Base-by-base conservation (phyloP, 2,113 vertebrate genomes). In the Megatriorchis doriae region DNA sequence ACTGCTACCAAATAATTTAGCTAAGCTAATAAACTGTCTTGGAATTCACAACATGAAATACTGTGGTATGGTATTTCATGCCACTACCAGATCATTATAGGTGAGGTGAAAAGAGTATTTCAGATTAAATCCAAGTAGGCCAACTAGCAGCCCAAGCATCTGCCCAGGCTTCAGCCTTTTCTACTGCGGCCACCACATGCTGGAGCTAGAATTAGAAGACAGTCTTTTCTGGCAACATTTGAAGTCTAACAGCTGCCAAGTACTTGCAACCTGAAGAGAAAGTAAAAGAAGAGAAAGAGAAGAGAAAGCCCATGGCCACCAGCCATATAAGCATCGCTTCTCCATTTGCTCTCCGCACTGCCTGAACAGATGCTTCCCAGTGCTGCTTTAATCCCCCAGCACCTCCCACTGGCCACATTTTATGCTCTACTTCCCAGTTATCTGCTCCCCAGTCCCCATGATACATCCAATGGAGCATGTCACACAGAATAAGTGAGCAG, bases 251-350 rank as follows among this genome's bases (percentile, higher is more conserved):
- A 55, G 32, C 62, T 65, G 32, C 40, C 48, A 40, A 20, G 19
- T 25, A 88, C 40, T 36, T 88, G 5, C 27, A 65, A 9, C 26
- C 25, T 59, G 79, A 58, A 66, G 21, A 75, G 47, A 56, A 86
- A 89, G 38, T 32, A 31, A 47, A 38, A 42, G 25, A 61, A 72
- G 10, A 66, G 38, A 53, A 48, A 22, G 45, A 52, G 48, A 75
- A 71, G 22, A 38, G 65, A n/a, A 53, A 90, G 43, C 3, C 23
- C 82, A 56, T 15, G 43, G 38, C 22, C 68, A 55, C 3, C 36
- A 53, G 29, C 16, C n/a, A 38, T 4, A 5, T 8, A 13, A 18
- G 58, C 40, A 48, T 15, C 0, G 0, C n/a, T 67, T n/a, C 65
- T 78, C 36, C 36, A 67, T 67, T 45, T 84, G 45, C 58, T 31